Percentiles rank a stretch among this genome's conserved stretches.
Evolutionary conservation across 2,113 vertebrate genomes (phyloP).

Genomic region (Muntiacus muntjak): DNA sequence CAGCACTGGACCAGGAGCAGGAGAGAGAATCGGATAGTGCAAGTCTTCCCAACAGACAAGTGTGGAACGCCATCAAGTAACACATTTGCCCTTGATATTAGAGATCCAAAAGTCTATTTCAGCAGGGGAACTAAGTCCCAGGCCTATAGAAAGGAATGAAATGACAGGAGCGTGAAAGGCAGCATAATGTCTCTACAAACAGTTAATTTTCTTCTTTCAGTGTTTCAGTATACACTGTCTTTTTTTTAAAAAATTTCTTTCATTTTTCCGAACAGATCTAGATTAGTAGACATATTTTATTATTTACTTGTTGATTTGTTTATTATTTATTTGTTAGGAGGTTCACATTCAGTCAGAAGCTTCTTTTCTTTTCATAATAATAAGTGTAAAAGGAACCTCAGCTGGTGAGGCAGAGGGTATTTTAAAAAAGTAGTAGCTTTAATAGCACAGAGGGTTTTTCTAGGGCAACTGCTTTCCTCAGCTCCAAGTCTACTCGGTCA

Average conservation of each 20-base stretch:
- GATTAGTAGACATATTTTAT: neutral
- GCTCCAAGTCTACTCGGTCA: neutral
- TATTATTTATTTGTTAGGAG: conserved; percentile 20
- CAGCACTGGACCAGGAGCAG: neutral
- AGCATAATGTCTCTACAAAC: neutral
- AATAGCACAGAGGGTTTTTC: conserved; percentile 28
- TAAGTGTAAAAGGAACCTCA: conserved; percentile 16
- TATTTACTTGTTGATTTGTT: neutral
- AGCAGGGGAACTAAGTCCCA: conserved; percentile 29
- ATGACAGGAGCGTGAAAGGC: neutral
- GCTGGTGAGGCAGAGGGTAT: neutral
- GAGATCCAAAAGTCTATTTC: conserved; percentile 37
- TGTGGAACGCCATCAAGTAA: conserved; percentile 54
- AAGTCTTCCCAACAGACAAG: conserved; percentile 31
- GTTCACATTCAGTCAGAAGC: neutral
- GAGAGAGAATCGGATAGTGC: conserved; percentile 43
- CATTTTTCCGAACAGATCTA: conserved; percentile 13
- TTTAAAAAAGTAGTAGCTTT: neutral
- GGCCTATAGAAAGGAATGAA: neutral
- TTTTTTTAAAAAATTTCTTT: neutral
- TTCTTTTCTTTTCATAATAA: neutral
- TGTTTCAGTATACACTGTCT: neutral
- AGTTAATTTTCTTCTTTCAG: conserved; percentile 36
- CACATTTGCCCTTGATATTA: conserved; percentile 36
- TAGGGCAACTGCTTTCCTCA: conserved; percentile 5